Evolutionary conservation across 2,113 vertebrate species (phyloP).

Genomic region (Regulus satrapa): DNA sequence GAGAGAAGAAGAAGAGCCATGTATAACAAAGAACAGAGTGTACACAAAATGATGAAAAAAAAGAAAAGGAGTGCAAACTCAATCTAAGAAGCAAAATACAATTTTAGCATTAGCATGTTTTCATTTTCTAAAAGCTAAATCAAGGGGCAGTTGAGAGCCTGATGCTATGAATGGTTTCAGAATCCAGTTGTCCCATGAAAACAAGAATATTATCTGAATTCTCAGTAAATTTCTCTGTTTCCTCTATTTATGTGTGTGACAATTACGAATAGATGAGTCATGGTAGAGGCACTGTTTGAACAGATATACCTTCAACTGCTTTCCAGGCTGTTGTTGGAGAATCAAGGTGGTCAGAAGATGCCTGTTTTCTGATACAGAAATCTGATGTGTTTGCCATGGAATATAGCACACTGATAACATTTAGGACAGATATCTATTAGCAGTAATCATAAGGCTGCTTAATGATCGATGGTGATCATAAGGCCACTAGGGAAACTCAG

Average conservation of each 20-base stretch:
- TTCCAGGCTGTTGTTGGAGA: neutral
- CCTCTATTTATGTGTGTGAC: neutral
- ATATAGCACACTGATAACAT: too few species aligned
- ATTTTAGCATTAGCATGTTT: neutral
- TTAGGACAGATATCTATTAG: neutral
- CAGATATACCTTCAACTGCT: neutral
- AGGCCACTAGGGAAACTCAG: neutral
- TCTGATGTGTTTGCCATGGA: neutral
- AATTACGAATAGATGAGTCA: neutral
- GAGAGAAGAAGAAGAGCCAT: neutral
- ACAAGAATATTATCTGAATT: neutral
- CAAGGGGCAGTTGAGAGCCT: neutral
- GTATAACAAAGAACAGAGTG: neutral
- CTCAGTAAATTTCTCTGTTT: neutral
- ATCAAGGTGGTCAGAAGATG: neutral
- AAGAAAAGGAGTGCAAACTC: neutral
- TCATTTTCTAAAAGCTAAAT: conserved; percentile 3
- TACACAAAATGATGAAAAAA: neutral
- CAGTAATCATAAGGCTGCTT: neutral
- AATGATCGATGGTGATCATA: neutral
- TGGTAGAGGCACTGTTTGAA: neutral
- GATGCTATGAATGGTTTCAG: neutral
- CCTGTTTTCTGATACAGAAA: neutral
- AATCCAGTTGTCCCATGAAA: neutral
- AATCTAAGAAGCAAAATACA: neutral